Evolutionary conservation across 2,797 vertebrate species (phyloP).

Genomic region (Zenarchopterus dispar): DNA sequence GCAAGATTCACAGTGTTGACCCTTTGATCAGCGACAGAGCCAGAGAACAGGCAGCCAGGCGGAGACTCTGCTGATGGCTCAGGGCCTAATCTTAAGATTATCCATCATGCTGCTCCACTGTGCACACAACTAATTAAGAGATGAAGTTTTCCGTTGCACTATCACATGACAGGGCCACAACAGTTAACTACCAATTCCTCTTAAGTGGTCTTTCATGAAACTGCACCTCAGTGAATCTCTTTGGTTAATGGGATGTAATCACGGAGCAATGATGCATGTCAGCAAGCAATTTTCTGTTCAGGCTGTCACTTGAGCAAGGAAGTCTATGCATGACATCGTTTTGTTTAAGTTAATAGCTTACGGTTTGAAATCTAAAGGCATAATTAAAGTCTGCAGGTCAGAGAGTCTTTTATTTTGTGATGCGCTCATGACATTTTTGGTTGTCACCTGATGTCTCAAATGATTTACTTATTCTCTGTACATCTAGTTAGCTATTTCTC

Average conservation of each 20-base stretch:
- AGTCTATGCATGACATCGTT: background rate
- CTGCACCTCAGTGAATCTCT: constrained; percentile 5
- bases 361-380: background rate
- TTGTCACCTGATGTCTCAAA: background rate
- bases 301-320: constrained; percentile 20
- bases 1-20: constrained; percentile 55
- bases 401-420: background rate
- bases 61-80: constrained; percentile 59
- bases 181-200: constrained; percentile 49
- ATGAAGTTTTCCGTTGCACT: constrained; percentile 38
- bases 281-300: constrained; percentile 27
- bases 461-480: no score
- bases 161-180: constrained; percentile 33
- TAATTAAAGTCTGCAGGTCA: background rate
- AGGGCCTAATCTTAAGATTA: constrained; percentile 73
- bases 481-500: no score
- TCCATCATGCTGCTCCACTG: constrained; percentile 57
- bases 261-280: constrained; percentile 34
- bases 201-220: constrained; percentile 38
- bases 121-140: constrained; percentile 67
- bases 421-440: background rate
- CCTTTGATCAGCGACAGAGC: constrained; percentile 56
- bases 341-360: constrained; percentile 13
- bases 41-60: constrained; percentile 51
- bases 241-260: constrained; percentile 56